Evolutionary conservation across 1,140 invertebrate genomes (phyloP).

Genomic region (Drosophila ambigua): DNA sequence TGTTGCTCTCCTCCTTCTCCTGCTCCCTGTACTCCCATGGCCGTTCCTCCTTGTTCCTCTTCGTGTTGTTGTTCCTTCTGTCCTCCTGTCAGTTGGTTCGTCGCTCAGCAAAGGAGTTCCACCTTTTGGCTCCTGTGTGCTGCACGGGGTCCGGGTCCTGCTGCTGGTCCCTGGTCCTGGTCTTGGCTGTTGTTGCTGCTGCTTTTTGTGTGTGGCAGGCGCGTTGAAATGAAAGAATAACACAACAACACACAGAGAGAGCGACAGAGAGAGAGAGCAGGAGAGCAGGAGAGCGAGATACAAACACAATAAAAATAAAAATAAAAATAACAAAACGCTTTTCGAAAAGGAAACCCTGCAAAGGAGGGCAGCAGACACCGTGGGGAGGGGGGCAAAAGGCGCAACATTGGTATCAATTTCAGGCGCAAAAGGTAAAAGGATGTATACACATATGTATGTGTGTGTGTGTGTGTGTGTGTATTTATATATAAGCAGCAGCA

Average conservation of each 20-base stretch:
- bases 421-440: constrained; percentile 2
- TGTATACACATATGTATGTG: too few species aligned
- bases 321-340: constrained; percentile 31
- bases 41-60: constrained; percentile 27
- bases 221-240: constrained; percentile 77
- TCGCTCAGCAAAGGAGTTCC: constrained; percentile 48
- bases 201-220: constrained; percentile 27
- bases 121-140: constrained; percentile 21
- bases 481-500: neutral
- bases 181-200: constrained; percentile 11
- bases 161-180: neutral
- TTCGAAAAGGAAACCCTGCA: constrained; percentile 12
- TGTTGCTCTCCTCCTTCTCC: constrained; percentile 13
- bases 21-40: neutral
- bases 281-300: too few species aligned
- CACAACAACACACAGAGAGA: constrained; percentile 52
- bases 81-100: constrained; percentile 39
- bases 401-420: constrained; percentile 46
- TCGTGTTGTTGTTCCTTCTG: constrained; percentile 33
- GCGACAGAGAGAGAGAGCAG: too few species aligned
- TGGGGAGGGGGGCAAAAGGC: constrained; percentile 3
- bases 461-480: neutral
- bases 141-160: constrained; percentile 1
- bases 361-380: neutral
- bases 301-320: constrained; percentile 39